Evolutionary conservation across 2,888 invertebrate species (phyloP), one percentile per base, ranked within the genome.

Genomic region (Drosophila histrio): DNA sequence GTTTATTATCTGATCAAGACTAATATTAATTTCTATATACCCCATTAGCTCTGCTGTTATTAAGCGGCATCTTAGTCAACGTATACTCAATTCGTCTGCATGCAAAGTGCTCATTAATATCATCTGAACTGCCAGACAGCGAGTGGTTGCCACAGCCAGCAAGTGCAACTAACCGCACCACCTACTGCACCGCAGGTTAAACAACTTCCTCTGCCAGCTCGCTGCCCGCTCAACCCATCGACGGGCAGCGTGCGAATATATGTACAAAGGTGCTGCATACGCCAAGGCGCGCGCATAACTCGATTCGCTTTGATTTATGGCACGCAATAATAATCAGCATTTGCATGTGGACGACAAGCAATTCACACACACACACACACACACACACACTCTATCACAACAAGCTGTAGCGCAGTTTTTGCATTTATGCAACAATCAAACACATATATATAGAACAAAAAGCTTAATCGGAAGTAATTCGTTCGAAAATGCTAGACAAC

Each of bases 261-360:
- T n/a, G n/a, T n/a, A n/a, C n/a, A n/a, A n/a, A 73, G 46, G 59
- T 67, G 72, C 43, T 79, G 79, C 68, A 78, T 71, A 68, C 72
- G 46, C 47, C 58, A 82, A 79, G 66, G 77, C 64, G 87, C 58
- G 84, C 72, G 66, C 77, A 83, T 86, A 88, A 72, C 77, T 83
- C 72, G 69, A 81, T 86, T 83, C 54, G 57, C 53, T 88, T 68
- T 87, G 88, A 84, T 89, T 84, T 84, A 89, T 87, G 86, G 63
- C 72, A 73, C 86, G 86, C 89, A 84, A 84, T 87, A 85, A 78
- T 85, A 85, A 87, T 85, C 88, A 69, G 63, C 59, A 80, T 84
- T 88, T 82, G 70, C 87, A 87, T 77, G 68, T 74, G 64, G 61
- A 71, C 30, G 24, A 41, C 56, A 28, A 30, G 13, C 21, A 22